phyloP scores from a whole-genome alignment of 1,140 invertebrate species.

The Hyphantria cunea region DNA sequence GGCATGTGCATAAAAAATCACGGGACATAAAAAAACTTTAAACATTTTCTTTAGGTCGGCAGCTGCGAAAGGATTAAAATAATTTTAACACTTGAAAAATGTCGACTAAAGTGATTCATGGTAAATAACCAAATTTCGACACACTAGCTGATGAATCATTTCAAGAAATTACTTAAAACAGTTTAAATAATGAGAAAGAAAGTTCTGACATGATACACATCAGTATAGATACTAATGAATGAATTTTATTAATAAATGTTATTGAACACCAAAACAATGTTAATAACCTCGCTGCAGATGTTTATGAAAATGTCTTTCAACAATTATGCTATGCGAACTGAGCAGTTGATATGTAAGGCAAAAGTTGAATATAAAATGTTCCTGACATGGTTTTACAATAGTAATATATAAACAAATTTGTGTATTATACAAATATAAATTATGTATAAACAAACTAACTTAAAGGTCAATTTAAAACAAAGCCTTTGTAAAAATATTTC shows the following conservation, averaged over 20 bases:
- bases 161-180: not conserved
- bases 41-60: not conserved
- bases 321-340: not conserved
- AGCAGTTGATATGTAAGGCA: not conserved
- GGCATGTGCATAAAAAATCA: constrained; percentile 4
- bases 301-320: not conserved
- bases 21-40: not conserved
- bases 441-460: too few relatives aligned
- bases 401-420: not conserved
- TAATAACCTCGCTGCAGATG: constrained; percentile 2
- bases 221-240: constrained; percentile 5
- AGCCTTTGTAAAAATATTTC: constrained; percentile 6
- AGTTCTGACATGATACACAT: not conserved
- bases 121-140: constrained; percentile 6
- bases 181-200: constrained; percentile 5
- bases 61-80: not conserved
- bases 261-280: constrained; percentile 4
- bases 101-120: constrained; percentile 19
- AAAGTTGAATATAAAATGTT: not conserved
- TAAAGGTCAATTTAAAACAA: constrained; percentile 16
- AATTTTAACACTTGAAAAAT: constrained; percentile 1
- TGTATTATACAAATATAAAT: too few relatives aligned
- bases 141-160: constrained; percentile 9
- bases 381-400: too few relatives aligned
- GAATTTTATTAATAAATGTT: not conserved